Conservation (phyloP, 2,113 vertebrate genomes). For the Propithecus coquereli region DNA sequence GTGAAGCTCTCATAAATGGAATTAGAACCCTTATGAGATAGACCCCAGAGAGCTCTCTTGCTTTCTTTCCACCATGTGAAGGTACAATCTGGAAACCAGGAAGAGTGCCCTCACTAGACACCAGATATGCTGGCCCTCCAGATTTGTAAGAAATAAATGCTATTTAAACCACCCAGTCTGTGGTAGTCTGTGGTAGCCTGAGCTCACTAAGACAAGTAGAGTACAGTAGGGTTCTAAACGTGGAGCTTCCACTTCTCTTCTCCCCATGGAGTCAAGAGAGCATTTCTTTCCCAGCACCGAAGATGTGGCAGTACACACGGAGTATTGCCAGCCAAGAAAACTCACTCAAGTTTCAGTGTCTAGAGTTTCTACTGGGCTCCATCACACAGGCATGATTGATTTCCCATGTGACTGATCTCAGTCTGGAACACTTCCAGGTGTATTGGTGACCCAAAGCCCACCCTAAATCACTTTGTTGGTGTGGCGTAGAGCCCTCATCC, state of each 20-base stretch:
- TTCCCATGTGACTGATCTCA: neutral
- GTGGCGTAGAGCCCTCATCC: neutral
- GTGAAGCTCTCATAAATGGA: neutral
- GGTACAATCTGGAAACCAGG: too few species aligned
- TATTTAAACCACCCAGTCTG: neutral
- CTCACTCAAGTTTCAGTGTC: neutral
- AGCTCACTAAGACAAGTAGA: neutral
- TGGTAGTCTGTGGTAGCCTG: neutral
- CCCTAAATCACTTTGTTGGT: neutral
- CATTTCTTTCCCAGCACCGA: neutral
- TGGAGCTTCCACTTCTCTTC: neutral
- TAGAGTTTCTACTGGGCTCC: neutral
- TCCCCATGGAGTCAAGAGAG: neutral
- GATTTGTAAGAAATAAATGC: neutral
- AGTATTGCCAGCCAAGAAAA: neutral
- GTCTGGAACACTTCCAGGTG: neutral
- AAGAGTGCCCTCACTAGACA: neutral
- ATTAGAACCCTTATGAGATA: neutral
- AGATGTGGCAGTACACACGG: neutral
- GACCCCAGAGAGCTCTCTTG: neutral
- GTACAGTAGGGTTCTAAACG: neutral
- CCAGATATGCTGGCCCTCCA: neutral
- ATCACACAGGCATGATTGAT: neutral
- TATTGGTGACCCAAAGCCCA: neutral
- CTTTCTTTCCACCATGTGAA: neutral